Evolutionary conservation across 2,888 invertebrate species (phyloP).

Genomic region (Phengaris alcon): DNA sequence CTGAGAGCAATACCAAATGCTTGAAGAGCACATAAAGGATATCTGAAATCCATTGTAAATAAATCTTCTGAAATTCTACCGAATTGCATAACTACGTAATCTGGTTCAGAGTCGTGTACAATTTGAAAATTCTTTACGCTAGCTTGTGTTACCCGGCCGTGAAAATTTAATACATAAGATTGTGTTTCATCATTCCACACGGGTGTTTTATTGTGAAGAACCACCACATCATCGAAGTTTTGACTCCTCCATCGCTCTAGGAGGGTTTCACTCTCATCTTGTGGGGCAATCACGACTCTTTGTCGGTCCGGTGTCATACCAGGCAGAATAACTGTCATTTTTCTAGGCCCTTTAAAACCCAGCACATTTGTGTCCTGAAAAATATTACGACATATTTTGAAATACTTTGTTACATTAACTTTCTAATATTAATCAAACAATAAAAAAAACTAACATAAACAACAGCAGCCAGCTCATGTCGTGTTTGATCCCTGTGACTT

Average conservation of each 20-base stretch:
- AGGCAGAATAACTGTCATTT: conserved; percentile 99
- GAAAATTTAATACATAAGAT: conserved; percentile 99
- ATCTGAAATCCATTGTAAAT: conserved; percentile 99
- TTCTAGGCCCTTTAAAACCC: conserved; percentile 99
- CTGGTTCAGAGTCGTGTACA: conserved; percentile 97
- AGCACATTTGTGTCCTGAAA: conserved; percentile 97
- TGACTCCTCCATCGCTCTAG: conserved; percentile 87
- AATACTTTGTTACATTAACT: too few relatives aligned
- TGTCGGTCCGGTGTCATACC: conserved; percentile 96
- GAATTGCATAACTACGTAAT: conserved; percentile 99
- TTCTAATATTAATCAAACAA: too few relatives aligned
- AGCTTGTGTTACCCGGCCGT: conserved; percentile 98
- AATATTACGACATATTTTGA: conserved; percentile 8
- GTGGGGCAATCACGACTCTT: conserved; percentile 92
- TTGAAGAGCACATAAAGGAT: conserved; percentile 98
- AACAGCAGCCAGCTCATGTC: conserved; percentile 95
- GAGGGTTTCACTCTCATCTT: conserved; percentile 90
- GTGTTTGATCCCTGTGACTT: conserved; percentile 76
- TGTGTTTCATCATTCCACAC: conserved; percentile 99
- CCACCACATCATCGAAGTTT: conserved; percentile 94
- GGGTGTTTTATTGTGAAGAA: conserved; percentile 98
- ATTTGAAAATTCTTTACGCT: conserved; percentile 99
- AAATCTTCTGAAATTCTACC: conserved; percentile 98
- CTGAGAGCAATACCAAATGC: conserved; percentile 99
- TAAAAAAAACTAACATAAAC: conserved; percentile 86